Percentiles rank a stretch among this genome's conserved stretches.
Conservation (phyloP, 2,888 invertebrate species). For the Acronicta leporina region DNA sequence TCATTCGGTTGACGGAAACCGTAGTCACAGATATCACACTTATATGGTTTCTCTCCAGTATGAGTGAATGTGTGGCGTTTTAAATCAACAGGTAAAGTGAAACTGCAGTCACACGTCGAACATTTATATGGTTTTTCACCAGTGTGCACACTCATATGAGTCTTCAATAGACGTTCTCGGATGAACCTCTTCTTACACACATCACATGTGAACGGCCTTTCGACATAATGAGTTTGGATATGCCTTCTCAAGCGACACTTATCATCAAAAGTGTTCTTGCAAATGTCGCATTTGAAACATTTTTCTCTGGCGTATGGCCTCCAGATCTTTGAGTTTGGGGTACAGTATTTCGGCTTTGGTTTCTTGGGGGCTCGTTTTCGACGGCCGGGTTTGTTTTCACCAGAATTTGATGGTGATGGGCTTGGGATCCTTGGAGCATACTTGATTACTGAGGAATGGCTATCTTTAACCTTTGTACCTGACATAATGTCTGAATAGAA, state of each 20-base stretch:
- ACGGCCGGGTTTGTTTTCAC: not conserved
- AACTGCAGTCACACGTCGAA: slow-evolving; percentile 14
- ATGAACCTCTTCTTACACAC: slow-evolving; percentile 17
- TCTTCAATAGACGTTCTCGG: slow-evolving; percentile 21
- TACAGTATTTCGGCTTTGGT: slow-evolving; percentile 18
- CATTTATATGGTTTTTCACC: slow-evolving; percentile 30
- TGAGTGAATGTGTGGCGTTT: slow-evolving; percentile 29
- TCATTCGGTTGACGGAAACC: slow-evolving; percentile 23
- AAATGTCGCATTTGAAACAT: slow-evolving; percentile 25
- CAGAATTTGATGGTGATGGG: not conserved
- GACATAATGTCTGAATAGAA: slow-evolving; percentile 14
- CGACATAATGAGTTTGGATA: not conserved
- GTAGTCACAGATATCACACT: slow-evolving; percentile 23
- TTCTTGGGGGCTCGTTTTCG: slow-evolving; percentile 10
- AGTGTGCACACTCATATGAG: slow-evolving; percentile 26
- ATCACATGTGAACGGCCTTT: slow-evolving; percentile 21
- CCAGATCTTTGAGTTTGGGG: slow-evolving; percentile 14
- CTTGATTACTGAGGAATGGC: slow-evolving; percentile 28
- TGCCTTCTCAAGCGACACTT: slow-evolving; percentile 6
- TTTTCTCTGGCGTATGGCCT: slow-evolving; percentile 19
- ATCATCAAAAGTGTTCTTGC: slow-evolving; percentile 8
- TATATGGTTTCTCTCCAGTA: slow-evolving; percentile 27
- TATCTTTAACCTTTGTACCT: not conserved
- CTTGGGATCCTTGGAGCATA: slow-evolving; percentile 17
- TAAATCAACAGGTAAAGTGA: slow-evolving; percentile 25